Conservation (phyloP, 2,888 invertebrate species). For the Eupithecia insigniata region DNA sequence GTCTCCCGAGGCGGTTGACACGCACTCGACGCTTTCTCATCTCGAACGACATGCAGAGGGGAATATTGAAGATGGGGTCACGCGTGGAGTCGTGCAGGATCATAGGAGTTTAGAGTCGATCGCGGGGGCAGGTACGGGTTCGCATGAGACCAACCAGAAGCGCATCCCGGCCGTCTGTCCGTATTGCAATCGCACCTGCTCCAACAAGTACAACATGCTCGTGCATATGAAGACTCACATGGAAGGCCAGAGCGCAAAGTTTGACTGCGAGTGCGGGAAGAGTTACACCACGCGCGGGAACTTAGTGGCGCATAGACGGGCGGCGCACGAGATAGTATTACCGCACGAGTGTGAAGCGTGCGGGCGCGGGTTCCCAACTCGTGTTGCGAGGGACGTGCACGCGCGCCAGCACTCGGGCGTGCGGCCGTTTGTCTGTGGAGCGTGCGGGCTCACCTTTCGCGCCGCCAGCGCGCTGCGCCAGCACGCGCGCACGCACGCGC, state of each 20-base stretch:
- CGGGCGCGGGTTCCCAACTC: slow-evolving; percentile 77
- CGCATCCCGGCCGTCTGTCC: slow-evolving; percentile 74
- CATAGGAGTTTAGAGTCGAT: not conserved
- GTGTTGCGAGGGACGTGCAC: slow-evolving; percentile 71
- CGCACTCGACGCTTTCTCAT: not conserved
- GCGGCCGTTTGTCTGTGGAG: slow-evolving; percentile 73
- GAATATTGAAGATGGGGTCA: slow-evolving; percentile 59
- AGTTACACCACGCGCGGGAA: slow-evolving; percentile 74
- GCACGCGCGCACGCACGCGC: slow-evolving; percentile 67
- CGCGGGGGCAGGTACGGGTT: not conserved
- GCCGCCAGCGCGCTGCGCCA: slow-evolving; percentile 62
- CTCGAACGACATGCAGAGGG: slow-evolving; percentile 46
- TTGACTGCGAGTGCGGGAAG: slow-evolving; percentile 71
- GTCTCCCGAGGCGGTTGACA: not conserved
- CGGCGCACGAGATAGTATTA: slow-evolving; percentile 72
- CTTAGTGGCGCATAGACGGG: slow-evolving; percentile 70
- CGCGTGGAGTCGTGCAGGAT: slow-evolving; percentile 23
- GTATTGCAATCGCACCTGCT: slow-evolving; percentile 77
- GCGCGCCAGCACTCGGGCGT: slow-evolving; percentile 71
- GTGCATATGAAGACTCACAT: slow-evolving; percentile 75
- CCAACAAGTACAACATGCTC: slow-evolving; percentile 77
- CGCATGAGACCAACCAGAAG: slow-evolving; percentile 55
- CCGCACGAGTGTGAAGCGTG: slow-evolving; percentile 73
- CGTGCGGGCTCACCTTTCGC: slow-evolving; percentile 69
- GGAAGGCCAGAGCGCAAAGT: slow-evolving; percentile 51